phyloP scores from a whole-genome alignment of 2,113 vertebrate species.

The Carlito syrichta region DNA sequence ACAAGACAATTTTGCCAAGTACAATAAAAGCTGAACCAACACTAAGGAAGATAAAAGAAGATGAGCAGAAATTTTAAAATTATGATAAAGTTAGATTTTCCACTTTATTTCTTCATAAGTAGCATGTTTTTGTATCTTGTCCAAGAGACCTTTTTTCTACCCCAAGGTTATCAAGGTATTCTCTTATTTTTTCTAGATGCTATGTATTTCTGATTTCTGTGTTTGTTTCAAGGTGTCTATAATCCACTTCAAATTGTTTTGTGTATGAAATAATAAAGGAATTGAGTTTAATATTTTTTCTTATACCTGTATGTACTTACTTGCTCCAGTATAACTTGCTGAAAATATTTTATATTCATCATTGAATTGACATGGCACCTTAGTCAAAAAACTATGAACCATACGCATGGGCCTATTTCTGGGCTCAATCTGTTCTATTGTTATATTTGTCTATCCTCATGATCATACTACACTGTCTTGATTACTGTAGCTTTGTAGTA shows the following conservation, averaged over 20 bases:
- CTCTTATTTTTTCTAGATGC: background rate
- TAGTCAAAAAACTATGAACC: background rate
- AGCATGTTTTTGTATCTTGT: background rate
- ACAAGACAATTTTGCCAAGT: background rate
- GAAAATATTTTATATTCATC: background rate
- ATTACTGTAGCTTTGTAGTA: background rate
- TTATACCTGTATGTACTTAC: background rate
- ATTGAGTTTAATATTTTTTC: background rate
- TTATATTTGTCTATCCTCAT: background rate
- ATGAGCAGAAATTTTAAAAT: background rate
- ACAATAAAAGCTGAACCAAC: constrained; percentile 8
- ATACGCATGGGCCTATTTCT: background rate
- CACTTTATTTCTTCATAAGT: background rate
- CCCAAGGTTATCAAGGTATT: background rate
- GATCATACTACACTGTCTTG: background rate
- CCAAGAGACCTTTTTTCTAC: background rate
- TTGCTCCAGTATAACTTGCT: background rate
- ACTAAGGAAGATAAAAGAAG: background rate
- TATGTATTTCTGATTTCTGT: background rate
- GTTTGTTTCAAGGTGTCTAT: background rate
- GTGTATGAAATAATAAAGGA: background rate
- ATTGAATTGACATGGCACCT: background rate
- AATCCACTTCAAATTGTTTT: background rate
- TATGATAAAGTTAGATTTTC: background rate
- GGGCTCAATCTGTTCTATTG: background rate